Conservation (phyloP, 2,797 vertebrate species). For the Lagocephalus sceleratus region DNA sequence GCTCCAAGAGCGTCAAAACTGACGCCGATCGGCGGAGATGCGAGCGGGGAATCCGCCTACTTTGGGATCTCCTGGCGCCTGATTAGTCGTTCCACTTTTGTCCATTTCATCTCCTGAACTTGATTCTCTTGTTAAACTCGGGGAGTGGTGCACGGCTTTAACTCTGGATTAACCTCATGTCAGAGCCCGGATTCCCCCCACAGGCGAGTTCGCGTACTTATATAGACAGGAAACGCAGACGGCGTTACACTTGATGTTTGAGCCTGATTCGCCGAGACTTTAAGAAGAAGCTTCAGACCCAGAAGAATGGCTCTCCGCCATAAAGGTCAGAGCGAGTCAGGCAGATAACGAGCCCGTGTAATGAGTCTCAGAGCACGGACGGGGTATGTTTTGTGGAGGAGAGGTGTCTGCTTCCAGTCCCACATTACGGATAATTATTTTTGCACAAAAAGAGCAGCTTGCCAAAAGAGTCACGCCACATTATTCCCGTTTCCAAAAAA, state of each 20-base stretch:
- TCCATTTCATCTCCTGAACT: conserved; percentile 28
- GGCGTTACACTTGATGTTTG: conserved; percentile 40
- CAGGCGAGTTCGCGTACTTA: neutral
- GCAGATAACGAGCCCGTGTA: conserved; percentile 34
- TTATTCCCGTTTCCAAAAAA: neutral
- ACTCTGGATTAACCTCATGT: conserved; percentile 50
- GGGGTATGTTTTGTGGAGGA: conserved; percentile 9
- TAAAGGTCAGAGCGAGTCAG: conserved; percentile 42
- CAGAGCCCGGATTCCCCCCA: conserved; percentile 11
- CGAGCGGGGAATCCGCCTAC: neutral
- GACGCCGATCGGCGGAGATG: conserved; percentile 20
- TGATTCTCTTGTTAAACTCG: conserved; percentile 24
- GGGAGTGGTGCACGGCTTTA: conserved; percentile 10
- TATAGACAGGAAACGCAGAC: conserved; percentile 17
- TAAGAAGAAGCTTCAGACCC: conserved; percentile 22
- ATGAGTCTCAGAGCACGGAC: conserved; percentile 30
- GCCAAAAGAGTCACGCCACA: neutral
- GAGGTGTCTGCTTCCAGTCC: conserved; percentile 12
- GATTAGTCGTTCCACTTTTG: conserved; percentile 29
- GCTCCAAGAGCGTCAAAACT: conserved; percentile 18
- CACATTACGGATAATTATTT: conserved; percentile 15
- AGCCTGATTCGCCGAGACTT: conserved; percentile 40
- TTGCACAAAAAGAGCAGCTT: neutral
- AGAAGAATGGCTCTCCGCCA: conserved; percentile 19
- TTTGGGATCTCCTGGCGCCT: conserved; percentile 12